Conservation (phyloP, 2,888 invertebrate species). For the Rhimphoctona megacephalus region DNA sequence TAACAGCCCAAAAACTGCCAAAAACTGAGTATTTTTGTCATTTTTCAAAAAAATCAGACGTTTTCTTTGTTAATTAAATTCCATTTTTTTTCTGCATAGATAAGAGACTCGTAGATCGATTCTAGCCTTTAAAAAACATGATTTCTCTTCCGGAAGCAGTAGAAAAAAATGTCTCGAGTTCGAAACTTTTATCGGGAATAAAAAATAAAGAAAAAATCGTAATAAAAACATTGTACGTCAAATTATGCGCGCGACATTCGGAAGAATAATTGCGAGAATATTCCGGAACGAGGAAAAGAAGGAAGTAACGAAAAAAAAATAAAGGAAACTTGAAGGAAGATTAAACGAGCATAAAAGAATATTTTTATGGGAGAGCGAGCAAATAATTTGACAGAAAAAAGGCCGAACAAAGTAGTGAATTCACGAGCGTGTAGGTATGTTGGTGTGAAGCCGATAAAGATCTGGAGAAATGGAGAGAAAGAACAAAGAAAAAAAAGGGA, state of each 20-base stretch:
- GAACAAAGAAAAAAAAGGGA: background rate
- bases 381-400: conserved; percentile 16
- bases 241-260: conserved; percentile 9
- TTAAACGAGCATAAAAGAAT: conserved; percentile 18
- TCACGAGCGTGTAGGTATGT: conserved; percentile 10
- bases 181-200: background rate
- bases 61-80: background rate
- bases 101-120: background rate
- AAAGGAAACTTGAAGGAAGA: background rate
- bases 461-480: conserved; percentile 9
- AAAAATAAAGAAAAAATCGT: background rate
- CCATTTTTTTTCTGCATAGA: background rate
- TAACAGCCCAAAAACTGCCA: background rate
- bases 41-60: background rate
- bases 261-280: background rate
- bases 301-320: background rate
- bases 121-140: background rate
- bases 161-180: background rate
- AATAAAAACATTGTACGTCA: background rate
- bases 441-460: conserved; percentile 2
- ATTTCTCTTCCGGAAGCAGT: background rate
- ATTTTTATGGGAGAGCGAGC: conserved; percentile 17
- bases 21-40: background rate
- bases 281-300: background rate
- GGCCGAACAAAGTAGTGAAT: background rate